A percentile compares a stretch with the other conserved stretches of the same genome.
phyloP scores from a whole-genome alignment of 2,888 invertebrate species.

The Parasteatoda lunata region DNA sequence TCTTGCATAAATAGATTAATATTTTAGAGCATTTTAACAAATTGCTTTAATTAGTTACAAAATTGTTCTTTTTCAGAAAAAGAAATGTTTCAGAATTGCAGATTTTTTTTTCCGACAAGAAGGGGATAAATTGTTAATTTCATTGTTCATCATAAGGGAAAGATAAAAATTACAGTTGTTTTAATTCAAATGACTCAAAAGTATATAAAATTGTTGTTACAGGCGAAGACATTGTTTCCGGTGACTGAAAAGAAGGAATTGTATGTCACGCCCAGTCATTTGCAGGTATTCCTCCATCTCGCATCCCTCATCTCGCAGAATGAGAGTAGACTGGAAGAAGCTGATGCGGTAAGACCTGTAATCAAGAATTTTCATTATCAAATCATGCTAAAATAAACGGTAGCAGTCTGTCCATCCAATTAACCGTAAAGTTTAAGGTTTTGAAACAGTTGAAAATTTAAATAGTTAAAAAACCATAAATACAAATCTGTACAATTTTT shows the following conservation, averaged over 20 bases:
- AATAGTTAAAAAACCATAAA: too few species aligned
- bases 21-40: too few species aligned
- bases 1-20: too few species aligned
- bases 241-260: slow-evolving; percentile 66
- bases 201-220: neutral
- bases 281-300: slow-evolving; percentile 75
- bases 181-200: too few species aligned
- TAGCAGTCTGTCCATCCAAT: too few species aligned
- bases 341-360: slow-evolving; percentile 72
- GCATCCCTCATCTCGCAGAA: slow-evolving; percentile 74
- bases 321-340: slow-evolving; percentile 73
- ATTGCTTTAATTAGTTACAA: too few species aligned
- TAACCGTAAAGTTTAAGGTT: neutral
- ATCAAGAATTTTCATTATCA: too few species aligned
- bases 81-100: neutral
- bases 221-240: slow-evolving; percentile 64
- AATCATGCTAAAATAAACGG: too few species aligned
- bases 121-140: too few species aligned
- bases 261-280: slow-evolving; percentile 74
- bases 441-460: neutral
- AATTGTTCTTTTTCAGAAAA: neutral
- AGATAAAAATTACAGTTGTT: too few species aligned
- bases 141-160: too few species aligned
- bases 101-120: neutral
- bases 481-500: too few species aligned